Evolutionary conservation across 2,888 invertebrate genomes (phyloP).

Genomic region (Plemyria rubiginata): DNA sequence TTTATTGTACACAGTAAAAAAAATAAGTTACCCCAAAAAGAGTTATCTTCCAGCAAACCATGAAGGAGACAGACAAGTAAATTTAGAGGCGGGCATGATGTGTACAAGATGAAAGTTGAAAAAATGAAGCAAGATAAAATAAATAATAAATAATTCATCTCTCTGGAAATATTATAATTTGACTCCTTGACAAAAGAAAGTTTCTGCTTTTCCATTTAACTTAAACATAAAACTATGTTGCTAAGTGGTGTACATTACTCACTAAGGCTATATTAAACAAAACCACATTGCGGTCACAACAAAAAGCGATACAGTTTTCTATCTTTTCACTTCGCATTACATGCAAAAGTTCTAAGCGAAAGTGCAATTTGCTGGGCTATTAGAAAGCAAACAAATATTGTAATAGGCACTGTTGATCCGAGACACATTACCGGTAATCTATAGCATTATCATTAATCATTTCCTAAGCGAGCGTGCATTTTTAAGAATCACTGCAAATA

Average conservation of each 20-base stretch:
- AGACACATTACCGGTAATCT: conserved; percentile 31
- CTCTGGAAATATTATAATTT: neutral
- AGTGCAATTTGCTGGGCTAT: conserved; percentile 58
- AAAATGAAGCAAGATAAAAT: too few relatives aligned
- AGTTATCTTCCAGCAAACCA: too few relatives aligned
- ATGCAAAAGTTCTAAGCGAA: conserved; percentile 52
- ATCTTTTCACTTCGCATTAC: conserved; percentile 55
- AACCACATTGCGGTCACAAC: conserved; percentile 51
- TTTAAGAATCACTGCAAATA: neutral
- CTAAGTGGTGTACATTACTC: conserved; percentile 3
- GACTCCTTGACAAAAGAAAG: neutral
- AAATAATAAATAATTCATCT: too few relatives aligned
- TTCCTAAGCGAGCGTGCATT: neutral
- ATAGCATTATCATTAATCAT: conserved; percentile 21
- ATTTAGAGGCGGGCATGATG: too few relatives aligned
- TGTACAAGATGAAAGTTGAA: too few relatives aligned
- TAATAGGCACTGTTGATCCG: conserved; percentile 26
- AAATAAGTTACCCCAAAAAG: too few relatives aligned
- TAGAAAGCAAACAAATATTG: conserved; percentile 60
- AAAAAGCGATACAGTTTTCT: conserved; percentile 54
- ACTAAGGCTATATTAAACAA: conserved; percentile 46
- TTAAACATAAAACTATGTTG: neutral
- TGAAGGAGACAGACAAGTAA: too few relatives aligned
- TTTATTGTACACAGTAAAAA: too few relatives aligned
- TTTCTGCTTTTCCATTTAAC: conserved; percentile 2